A percentile compares a stretch with the other conserved stretches of the same genome.
These are phyloP conservation scores for Polyploca ridens DNA, from an alignment of 2,888 invertebrate genomes.

Conservation along the genomic window DNA sequence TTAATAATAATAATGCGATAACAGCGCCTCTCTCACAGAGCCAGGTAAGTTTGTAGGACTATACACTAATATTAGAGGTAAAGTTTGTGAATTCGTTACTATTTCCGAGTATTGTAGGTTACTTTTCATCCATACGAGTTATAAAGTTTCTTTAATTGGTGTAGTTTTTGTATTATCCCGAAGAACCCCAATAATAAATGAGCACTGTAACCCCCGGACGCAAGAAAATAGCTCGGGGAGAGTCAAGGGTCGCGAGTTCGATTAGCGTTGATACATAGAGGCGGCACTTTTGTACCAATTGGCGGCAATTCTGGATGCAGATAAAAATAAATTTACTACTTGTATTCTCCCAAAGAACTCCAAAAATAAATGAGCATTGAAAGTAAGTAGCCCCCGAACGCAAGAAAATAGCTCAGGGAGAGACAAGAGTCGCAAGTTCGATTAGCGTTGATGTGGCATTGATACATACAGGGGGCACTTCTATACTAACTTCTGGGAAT, in stretches of 20 bases:
- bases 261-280: slow-evolving; percentile 23
- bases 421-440: slow-evolving; percentile 19
- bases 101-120: too few species aligned
- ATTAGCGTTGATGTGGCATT: slow-evolving; percentile 30
- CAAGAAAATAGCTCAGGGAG: slow-evolving; percentile 12
- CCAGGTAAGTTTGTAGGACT: too few species aligned
- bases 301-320: too few species aligned
- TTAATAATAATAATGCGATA: too few species aligned
- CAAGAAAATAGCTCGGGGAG: slow-evolving; percentile 12
- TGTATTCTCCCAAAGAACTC: neutral
- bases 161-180: neutral
- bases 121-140: too few species aligned
- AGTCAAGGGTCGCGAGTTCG: slow-evolving; percentile 20
- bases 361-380: slow-evolving; percentile 2
- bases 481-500: too few species aligned
- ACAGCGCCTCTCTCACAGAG: too few species aligned
- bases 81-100: too few species aligned
- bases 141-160: neutral
- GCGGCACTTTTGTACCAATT: neutral
- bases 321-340: too few species aligned
- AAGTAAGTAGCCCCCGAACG: slow-evolving; percentile 9
- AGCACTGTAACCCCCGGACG: slow-evolving; percentile 7
- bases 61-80: too few species aligned
- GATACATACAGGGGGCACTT: neutral
- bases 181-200: slow-evolving; percentile 10